phyloP scores from a whole-genome alignment of 2,797 vertebrate genomes.

The Picus viridis region DNA sequence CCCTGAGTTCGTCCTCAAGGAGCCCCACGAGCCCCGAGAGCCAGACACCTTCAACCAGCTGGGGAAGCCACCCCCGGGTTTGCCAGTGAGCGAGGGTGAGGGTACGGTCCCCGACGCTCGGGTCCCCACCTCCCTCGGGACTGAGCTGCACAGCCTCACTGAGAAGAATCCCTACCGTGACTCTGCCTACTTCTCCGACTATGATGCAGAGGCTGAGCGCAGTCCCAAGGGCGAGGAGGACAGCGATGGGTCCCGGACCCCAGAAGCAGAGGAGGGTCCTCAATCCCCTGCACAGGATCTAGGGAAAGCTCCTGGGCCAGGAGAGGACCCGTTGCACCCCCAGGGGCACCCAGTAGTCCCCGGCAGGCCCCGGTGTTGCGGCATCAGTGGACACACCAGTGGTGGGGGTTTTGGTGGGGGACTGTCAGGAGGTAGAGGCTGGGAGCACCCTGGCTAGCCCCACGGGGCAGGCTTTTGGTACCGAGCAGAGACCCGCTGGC shows the following conservation, averaged over 20 bases:
- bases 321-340: neutral
- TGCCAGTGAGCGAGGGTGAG: constrained; percentile 77
- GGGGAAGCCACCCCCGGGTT: constrained; percentile 74
- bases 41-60: constrained; percentile 71
- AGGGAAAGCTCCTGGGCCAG: neutral
- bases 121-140: constrained; percentile 52
- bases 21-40: constrained; percentile 86
- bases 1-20: constrained; percentile 93
- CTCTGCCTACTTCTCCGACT: constrained; percentile 97
- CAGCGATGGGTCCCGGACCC: constrained; percentile 42
- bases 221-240: constrained; percentile 74
- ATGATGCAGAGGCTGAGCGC: constrained; percentile 85
- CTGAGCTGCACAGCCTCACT: constrained; percentile 79
- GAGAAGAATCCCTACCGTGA: constrained; percentile 91
- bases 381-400: rapidly evolving
- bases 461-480: neutral
- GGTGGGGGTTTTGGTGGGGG: neutral
- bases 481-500: neutral
- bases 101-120: constrained; percentile 54
- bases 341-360: constrained; percentile 24
- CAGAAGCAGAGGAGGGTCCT: neutral
- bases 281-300: neutral
- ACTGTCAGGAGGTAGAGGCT: neutral
- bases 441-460: neutral
- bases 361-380: rapidly evolving